These are phyloP conservation scores for Trichopria drosophilae DNA, from an alignment of 2,888 invertebrate species.

Conservation along the genomic window DNA sequence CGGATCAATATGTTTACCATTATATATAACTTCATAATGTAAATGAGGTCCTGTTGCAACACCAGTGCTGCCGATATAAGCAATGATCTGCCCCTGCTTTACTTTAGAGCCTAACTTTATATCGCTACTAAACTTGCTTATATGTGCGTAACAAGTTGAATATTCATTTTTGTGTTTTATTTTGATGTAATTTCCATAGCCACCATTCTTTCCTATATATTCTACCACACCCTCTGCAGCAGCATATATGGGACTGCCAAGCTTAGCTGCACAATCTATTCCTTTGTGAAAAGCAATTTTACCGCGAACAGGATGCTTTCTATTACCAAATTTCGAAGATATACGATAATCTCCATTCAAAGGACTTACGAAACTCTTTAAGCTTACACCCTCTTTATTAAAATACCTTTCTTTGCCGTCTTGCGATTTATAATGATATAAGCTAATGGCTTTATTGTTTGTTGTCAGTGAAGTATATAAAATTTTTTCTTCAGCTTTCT, in stretches of 20 bases:
- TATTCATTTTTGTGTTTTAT: conserved; percentile 7
- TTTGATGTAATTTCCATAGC: conserved; percentile 11
- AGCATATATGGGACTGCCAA: conserved; percentile 9
- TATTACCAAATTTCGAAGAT: conserved; percentile 6
- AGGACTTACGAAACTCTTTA: conserved; percentile 10
- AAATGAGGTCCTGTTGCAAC: conserved; percentile 13
- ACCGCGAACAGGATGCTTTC: conserved; percentile 10
- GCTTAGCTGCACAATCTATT: conserved; percentile 4
- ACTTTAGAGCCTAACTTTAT: conserved; percentile 7
- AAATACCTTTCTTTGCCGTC: conserved; percentile 13
- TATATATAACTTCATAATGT: conserved; percentile 6
- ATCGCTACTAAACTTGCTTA: background rate
- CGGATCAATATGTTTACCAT: conserved; percentile 10
- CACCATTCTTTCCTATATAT: conserved; percentile 3
- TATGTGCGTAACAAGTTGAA: conserved; percentile 8
- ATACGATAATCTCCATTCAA: conserved; percentile 12
- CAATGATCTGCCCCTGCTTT: conserved; percentile 8
- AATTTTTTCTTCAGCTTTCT: conserved; percentile 11
- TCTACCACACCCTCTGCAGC: conserved; percentile 10
- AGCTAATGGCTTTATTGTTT: conserved; percentile 12
- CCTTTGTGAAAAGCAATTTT: conserved; percentile 4
- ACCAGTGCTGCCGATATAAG: conserved; percentile 9
- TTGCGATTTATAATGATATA: conserved; percentile 13
- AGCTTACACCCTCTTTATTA: conserved; percentile 11
- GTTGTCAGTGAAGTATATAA: conserved; percentile 11